A percentile compares a stretch with the other conserved stretches of the same genome.
Conservation (phyloP, 2,113 vertebrate species). For the Istiophorus platypterus region DNA sequence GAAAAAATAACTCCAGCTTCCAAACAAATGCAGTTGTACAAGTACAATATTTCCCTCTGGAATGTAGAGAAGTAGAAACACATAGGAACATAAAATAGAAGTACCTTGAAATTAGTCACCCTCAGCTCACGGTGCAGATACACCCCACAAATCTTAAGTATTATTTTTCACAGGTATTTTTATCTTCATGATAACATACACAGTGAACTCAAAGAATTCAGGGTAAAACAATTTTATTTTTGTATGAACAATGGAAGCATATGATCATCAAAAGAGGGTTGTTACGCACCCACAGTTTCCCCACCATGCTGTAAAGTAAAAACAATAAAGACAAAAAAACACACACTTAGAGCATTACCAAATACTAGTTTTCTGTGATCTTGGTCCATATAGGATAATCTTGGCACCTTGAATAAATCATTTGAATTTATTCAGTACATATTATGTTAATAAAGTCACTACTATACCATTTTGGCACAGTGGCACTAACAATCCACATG, state of each 20-base stretch:
- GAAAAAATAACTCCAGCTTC: too few relatives aligned
- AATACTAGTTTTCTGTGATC: slow-evolving; percentile 31
- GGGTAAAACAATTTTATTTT: slow-evolving; percentile 69
- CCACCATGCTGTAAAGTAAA: slow-evolving; percentile 61
- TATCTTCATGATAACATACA: not conserved
- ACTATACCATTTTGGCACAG: slow-evolving; percentile 64
- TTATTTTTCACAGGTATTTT: not conserved
- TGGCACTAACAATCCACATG: slow-evolving; percentile 62
- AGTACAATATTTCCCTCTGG: too few relatives aligned
- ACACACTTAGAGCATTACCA: slow-evolving; percentile 42
- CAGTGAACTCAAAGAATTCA: slow-evolving; percentile 21
- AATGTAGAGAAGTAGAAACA: not conserved
- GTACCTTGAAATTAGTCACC: not conserved
- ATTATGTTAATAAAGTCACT: slow-evolving; percentile 45
- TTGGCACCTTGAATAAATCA: slow-evolving; percentile 51
- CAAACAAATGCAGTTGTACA: too few relatives aligned
- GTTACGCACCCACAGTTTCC: slow-evolving; percentile 42
- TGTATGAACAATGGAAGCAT: slow-evolving; percentile 61
- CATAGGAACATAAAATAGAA: not conserved
- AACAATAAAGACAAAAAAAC: slow-evolving; percentile 45
- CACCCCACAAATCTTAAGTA: not conserved
- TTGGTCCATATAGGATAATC: slow-evolving; percentile 47
- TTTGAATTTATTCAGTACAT: slow-evolving; percentile 46
- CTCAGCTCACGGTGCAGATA: not conserved
- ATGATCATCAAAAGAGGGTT: slow-evolving; percentile 52